Base-by-base conservation (phyloP, 2,888 invertebrate genomes). In the Habroteleia sp. region DNA sequence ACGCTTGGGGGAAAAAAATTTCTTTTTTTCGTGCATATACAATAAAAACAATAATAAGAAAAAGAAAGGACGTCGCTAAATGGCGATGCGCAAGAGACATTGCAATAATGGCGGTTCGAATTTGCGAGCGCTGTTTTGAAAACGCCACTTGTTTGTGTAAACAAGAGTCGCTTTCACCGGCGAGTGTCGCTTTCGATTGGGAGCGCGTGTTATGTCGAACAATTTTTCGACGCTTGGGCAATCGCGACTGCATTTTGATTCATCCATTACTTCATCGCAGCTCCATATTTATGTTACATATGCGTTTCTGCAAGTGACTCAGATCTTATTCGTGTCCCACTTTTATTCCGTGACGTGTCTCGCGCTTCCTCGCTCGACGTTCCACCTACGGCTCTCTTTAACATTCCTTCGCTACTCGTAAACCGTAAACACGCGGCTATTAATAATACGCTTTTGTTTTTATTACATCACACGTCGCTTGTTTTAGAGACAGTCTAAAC, bases 401-500 rank as follows among this genome's bases (percentile, higher is more conserved):
- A 50, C 58, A 69, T 69, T 69, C 69, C 31, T 52, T 54, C 39
- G 31, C 25, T 50, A 35, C 52, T 7, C 52, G 44, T 8, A 35
- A 35, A 54, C 31, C 46, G 69, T 69, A 62, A 69, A 69, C 54
- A 69, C 52, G 3, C 27, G 52, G 52, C 60, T 69, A 69, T 69
- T 69, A 69, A 69, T 69, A 69, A 69, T 46, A 14, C 46, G 42
- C 16, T 60, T 52, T 69, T 69, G 60, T 54, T 62, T 71, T 44
- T 48, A 13, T 69, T 69, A 69, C 52, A 33, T 69, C 69, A 60
- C 25, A 20, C 62, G 25, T 7, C 37, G 54, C 44, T 52, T 37
- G 13, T 69, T 69, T 62, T 52, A 44, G 60, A 66, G n/a, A 20
- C 37, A 66, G 58, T 58, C 66, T 54, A 66, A 66, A 66, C 58